Evolutionary conservation across 1,140 invertebrate genomes (phyloP).

Genomic region (Cataglyphis hispanica): DNA sequence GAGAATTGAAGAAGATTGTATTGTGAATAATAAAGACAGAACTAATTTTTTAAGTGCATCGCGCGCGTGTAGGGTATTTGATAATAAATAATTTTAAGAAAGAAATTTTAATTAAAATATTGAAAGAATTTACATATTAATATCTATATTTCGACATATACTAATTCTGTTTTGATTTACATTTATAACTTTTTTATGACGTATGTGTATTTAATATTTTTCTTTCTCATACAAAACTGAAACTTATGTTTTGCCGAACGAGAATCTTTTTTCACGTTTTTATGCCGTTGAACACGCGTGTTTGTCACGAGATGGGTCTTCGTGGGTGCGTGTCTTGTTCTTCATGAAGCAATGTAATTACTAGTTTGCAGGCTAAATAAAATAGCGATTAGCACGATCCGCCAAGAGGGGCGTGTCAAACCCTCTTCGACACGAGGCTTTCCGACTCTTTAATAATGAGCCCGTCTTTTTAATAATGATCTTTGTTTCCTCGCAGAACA

Average conservation of each 20-base stretch:
- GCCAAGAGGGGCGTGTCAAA: conserved; percentile 29
- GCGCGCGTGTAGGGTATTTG: neutral
- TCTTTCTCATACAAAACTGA: neutral
- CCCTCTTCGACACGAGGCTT: conserved; percentile 26
- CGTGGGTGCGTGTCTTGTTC: conserved; percentile 33
- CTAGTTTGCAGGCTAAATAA: conserved; percentile 32
- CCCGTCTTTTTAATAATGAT: conserved; percentile 31
- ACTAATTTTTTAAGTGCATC: neutral
- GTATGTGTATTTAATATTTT: neutral
- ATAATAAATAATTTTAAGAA: neutral
- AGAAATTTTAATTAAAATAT: neutral
- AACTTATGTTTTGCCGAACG: neutral
- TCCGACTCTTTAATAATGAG: conserved; percentile 27
- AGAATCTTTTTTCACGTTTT: neutral
- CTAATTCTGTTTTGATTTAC: neutral
- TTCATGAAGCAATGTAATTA: conserved; percentile 20
- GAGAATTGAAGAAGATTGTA: neutral
- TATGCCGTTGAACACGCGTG: neutral
- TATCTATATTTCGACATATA: neutral
- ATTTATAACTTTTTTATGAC: neutral
- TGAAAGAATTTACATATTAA: neutral
- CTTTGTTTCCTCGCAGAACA: neutral
- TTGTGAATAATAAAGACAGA: neutral
- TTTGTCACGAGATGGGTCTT: neutral
- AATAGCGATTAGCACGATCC: conserved; percentile 33